Base-by-base conservation (phyloP, 2,888 invertebrate genomes). In the Tuta absoluta region DNA sequence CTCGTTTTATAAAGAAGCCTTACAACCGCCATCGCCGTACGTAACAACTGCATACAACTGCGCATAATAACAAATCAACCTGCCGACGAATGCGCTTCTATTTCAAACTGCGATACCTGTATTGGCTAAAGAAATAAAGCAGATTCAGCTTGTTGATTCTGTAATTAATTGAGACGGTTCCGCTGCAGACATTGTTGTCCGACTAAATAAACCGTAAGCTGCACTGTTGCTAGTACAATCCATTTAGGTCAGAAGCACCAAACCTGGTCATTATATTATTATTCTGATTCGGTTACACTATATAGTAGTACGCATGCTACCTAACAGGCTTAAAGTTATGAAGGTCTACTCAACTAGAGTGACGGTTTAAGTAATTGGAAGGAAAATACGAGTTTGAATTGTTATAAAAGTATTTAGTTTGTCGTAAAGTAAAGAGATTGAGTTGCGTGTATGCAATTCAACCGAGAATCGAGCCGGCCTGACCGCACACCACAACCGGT, bases 1-100 rank as follows among this genome's bases (percentile, higher is more conserved):
- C 79, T 76, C 79, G 75, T 79, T 82, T 83, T 81, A 77, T 77
- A 80, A 75, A 75, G 88, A 89, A 89, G 80, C 86, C 89, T 69
- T 77, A 68, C 70, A 82, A 84, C 62, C 19, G 21, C 63, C 68
- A 66, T 12, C 68, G 67, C 19, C 62, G 38, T 62, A 24, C 10
- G 33, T 41, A 17, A 1, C 1, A 33, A 23, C 19, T 21, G 10
- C 69, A 69, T 11, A 23, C 23, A 23, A 53, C 51, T 23, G 23
- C 28, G 3, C n/a, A 62, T 49, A 64, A 63, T 53, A 65, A 51
- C 53, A 67, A 71, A 69, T 68, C 56, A 69, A 71, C 49, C 23
- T 53, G 33, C 66, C 61, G 37, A 51, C 51, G 19, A 51, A 37
- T 62, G 37, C 48, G 14, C 24, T 5, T 24, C 28, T 33, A 59